A percentile compares a stretch with the other conserved stretches of the same genome.
phyloP scores from a whole-genome alignment of 1,140 invertebrate species.

The Psix sp. region DNA sequence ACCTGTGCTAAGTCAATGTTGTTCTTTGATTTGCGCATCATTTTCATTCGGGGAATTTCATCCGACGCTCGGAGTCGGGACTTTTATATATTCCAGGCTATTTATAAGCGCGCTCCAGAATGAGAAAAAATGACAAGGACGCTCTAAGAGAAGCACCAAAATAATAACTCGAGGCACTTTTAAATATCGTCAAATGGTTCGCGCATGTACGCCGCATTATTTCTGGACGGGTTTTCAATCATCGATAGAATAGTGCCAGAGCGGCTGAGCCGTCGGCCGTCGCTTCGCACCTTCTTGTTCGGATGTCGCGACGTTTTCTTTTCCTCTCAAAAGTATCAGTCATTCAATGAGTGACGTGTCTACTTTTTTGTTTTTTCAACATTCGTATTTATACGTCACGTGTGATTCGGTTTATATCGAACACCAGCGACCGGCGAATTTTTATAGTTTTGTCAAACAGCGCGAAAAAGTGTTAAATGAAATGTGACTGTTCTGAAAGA shows the following conservation, averaged over 20 bases:
- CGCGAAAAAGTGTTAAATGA: too few relatives aligned
- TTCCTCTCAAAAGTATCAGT: slow-evolving; percentile 37
- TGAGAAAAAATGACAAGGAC: slow-evolving; percentile 42
- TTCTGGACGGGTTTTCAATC: slow-evolving; percentile 68
- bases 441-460: too few relatives aligned
- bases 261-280: slow-evolving; percentile 70
- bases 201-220: slow-evolving; percentile 64
- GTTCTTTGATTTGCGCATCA: too few relatives aligned
- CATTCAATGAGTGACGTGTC: slow-evolving; percentile 59
- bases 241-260: slow-evolving; percentile 62
- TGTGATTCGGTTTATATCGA: slow-evolving; percentile 28
- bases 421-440: too few relatives aligned
- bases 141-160: slow-evolving; percentile 41
- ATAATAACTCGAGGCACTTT: slow-evolving; percentile 56
- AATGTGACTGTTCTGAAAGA: too few relatives aligned
- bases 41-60: too few relatives aligned
- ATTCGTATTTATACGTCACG: slow-evolving; percentile 43
- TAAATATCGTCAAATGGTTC: slow-evolving; percentile 42
- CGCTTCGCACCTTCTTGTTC: slow-evolving; percentile 65
- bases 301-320: slow-evolving; percentile 52
- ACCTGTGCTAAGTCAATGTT: too few relatives aligned
- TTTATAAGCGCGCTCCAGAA: slow-evolving; percentile 27
- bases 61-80: too few relatives aligned
- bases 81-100: slow-evolving; percentile 11
- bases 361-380: slow-evolving; percentile 56